Evolutionary conservation across 2,113 vertebrate species (phyloP), one percentile per base, ranked within the genome.

Genomic region (Pundamilia nyererei): DNA sequence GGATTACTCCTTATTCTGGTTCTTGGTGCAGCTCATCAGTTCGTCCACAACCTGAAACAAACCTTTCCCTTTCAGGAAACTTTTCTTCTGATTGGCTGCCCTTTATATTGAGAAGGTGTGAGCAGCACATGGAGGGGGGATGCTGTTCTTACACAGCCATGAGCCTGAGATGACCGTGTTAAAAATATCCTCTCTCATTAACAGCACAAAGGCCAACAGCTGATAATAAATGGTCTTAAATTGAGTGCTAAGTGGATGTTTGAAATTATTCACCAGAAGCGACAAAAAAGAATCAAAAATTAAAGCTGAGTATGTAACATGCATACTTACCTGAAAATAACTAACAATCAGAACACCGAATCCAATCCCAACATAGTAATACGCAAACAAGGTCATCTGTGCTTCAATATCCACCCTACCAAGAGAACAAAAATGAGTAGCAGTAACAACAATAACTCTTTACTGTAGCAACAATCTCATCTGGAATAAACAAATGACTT

Each of bases 361-460:
- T 89, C 96, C 97, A 68, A 97, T 96, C 26, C 94, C 96, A 87
- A 95, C 21, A 87, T 97, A 97, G 89, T 96, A 97, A 89, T 94
- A 95, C 19, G 97, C 96, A 95, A 97, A 97, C 83, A 87, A 91
- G 45, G 94, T 95, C 96, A 97, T 95, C 86, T 97, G 62, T 5
- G 35, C 87, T 83, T 97, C 95, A 86, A 97, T 96, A 79, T 97
- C 90, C 72, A 95, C 90, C 86, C 97, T 97, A 93, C 14, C 31
- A 81, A 87, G 62, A 86, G 11, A 86, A 90, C n/a, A 26, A 81
- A 80, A 80, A 54, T 17, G n/a, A 51, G 19, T 70, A 9, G 33
- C 11, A 65, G 62, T 38, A 4, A 55, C 10, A 80, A 68, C 26
- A 83, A 45, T 10, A 58, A 9, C 35, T 82, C 45, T 21, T 19